Base-by-base conservation (phyloP, 2,113 vertebrate species). In the Scalopus aquaticus region DNA sequence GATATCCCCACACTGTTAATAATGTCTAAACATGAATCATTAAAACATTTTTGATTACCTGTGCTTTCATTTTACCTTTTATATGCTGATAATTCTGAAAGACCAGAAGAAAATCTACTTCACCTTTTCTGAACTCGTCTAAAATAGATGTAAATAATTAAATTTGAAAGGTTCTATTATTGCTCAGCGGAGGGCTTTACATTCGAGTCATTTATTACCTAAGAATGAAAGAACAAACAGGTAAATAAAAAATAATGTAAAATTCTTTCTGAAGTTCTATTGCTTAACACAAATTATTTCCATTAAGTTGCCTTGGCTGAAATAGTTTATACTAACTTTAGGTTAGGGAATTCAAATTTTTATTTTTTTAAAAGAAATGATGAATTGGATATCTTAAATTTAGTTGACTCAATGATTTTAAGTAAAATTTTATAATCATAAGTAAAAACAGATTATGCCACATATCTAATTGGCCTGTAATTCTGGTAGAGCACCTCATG, bases 31-130 rank as follows among this genome's bases (percentile, higher is more conserved):
- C 85, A 91, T 98, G 98, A 98, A 98, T 98, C 98, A 98, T 98
- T 98, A 98, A 98, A 98, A 98, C 94, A 94, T 93, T 98, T 98
- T 98, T 98, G 98, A 98, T 98, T 97, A 98, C 95, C 93, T 93
- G 39, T 98, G 95, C 83, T 97, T 95, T 94, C 12, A 82, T 95
- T 97, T 96, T 78, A 37, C 60, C 19, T 65, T 97, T 91, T 96
- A 64, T 72, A 39, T 42, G 46, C 60, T 97, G 5, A 44, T 39
- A 6, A 6, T 89, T 72, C 13, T 28, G 22, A 76, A 85, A 87
- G 44, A 42, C 28, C 1, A 5, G 77, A 22, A 10, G 26, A 26
- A 35, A 73, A 54, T 20, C 17, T 3, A 17, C 67, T 37, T 42
- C 17, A 28, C 28, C 70, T 20, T 51, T 28, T 58, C 16, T 76